Evolutionary conservation across 2,888 invertebrate species (phyloP).

Genomic region (Arrhopalites spinosus): DNA sequence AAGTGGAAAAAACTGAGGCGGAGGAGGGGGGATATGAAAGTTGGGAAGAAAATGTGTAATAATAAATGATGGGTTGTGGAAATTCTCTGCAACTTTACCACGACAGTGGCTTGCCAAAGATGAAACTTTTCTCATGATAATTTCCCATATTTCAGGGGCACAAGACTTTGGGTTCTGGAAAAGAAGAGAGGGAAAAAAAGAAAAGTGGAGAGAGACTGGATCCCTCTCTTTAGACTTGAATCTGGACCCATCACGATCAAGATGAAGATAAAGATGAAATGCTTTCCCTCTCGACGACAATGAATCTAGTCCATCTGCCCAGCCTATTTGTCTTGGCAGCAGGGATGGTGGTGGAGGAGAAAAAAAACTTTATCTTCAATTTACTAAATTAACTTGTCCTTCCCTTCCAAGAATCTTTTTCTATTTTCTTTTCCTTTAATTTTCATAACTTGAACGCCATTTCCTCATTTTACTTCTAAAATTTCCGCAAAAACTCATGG

Average conservation of each 20-base stretch:
- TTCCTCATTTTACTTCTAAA: too few relatives aligned
- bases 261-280: slow-evolving; percentile 14
- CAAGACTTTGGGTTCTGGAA: neutral
- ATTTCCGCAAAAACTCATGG: too few relatives aligned
- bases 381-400: slow-evolving; percentile 18
- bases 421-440: too few relatives aligned
- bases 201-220: neutral
- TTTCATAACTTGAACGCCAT: too few relatives aligned
- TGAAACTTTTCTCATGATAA: slow-evolving; percentile 23
- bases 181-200: neutral
- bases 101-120: slow-evolving; percentile 17
- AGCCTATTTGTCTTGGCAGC: neutral
- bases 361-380: slow-evolving; percentile 16
- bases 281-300: slow-evolving; percentile 8
- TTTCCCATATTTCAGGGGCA: slow-evolving; percentile 11
- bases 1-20: neutral
- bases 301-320: slow-evolving; percentile 5
- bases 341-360: neutral
- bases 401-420: too few relatives aligned
- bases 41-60: neutral
- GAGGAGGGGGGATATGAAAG: neutral
- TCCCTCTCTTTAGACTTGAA: neutral
- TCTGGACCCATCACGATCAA: slow-evolving; percentile 4
- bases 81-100: slow-evolving; percentile 3
- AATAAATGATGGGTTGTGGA: slow-evolving; percentile 20